Conservation (phyloP, 2,797 vertebrate genomes). For the Manis crassicaudata region DNA sequence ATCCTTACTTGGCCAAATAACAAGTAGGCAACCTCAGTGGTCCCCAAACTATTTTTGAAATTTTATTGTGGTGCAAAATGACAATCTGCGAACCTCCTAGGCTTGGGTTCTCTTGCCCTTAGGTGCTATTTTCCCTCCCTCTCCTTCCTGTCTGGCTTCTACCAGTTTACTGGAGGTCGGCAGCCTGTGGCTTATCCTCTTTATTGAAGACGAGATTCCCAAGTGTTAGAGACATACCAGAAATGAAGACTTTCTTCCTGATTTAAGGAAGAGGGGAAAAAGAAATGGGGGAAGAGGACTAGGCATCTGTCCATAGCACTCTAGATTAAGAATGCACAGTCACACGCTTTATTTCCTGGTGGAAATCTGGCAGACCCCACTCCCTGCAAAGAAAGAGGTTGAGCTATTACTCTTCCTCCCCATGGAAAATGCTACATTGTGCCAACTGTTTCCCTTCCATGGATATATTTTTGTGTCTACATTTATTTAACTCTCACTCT, state of each 20-base stretch:
- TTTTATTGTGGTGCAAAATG: neutral
- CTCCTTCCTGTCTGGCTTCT: neutral
- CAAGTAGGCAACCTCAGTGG: neutral
- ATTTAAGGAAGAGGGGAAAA: neutral
- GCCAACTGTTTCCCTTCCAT: neutral
- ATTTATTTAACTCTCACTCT: neutral
- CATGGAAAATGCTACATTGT: accelerated
- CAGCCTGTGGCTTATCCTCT: neutral
- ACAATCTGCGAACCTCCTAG: neutral
- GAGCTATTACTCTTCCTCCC: neutral
- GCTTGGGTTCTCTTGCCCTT: neutral
- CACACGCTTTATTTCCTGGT: neutral
- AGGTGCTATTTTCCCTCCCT: neutral
- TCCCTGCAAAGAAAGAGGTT: neutral
- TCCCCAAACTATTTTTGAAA: constrained; percentile 29
- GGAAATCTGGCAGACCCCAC: neutral
- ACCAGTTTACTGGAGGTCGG: neutral
- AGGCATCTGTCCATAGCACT: neutral
- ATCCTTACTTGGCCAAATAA: constrained; percentile 7
- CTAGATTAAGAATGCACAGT: neutral
- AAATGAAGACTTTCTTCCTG: constrained; percentile 41
- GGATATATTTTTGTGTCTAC: neutral
- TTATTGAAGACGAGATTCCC: constrained; percentile 51
- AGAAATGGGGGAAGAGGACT: neutral
- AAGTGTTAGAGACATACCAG: neutral